phyloP scores from a whole-genome alignment of 2,797 vertebrate species.

The Leptoclinus maculatus region DNA sequence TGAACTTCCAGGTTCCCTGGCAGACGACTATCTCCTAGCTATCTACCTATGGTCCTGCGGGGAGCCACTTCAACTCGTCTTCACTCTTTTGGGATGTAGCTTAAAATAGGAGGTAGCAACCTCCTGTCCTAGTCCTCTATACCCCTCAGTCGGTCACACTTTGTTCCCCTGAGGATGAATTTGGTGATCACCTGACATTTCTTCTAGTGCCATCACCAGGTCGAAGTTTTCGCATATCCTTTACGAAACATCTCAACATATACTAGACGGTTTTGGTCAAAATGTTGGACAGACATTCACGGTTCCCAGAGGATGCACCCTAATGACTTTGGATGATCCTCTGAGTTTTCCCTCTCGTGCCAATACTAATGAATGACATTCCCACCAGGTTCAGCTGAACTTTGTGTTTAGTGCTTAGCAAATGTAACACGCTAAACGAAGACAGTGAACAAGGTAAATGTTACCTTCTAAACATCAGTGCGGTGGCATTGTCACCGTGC shows the following conservation, averaged over 20 bases:
- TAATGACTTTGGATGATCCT: no score
- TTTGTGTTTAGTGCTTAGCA: not conserved
- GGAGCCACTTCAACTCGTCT: constrained; percentile 12
- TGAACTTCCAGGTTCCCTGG: not conserved
- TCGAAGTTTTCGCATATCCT: no score
- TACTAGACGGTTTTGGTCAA: no score
- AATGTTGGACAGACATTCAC: no score
- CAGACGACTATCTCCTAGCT: constrained; percentile 24
- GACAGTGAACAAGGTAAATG: not conserved
- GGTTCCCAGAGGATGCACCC: no score
- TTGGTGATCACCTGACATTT: not conserved
- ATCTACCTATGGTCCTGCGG: not conserved
- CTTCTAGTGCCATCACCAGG: not conserved
- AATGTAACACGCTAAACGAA: not conserved
- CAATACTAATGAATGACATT: not conserved
- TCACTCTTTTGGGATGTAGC: constrained; percentile 30
- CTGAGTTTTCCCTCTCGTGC: no score
- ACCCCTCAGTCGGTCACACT: no score
- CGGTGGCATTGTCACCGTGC: not conserved
- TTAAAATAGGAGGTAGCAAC: not conserved
- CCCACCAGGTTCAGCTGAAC: not conserved
- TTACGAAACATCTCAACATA: no score
- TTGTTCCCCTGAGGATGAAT: not conserved
- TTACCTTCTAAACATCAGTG: not conserved
- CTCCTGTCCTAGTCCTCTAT: not conserved